Evolutionary conservation across 1,140 invertebrate species (phyloP).

Genomic region (Cherax destructor): DNA sequence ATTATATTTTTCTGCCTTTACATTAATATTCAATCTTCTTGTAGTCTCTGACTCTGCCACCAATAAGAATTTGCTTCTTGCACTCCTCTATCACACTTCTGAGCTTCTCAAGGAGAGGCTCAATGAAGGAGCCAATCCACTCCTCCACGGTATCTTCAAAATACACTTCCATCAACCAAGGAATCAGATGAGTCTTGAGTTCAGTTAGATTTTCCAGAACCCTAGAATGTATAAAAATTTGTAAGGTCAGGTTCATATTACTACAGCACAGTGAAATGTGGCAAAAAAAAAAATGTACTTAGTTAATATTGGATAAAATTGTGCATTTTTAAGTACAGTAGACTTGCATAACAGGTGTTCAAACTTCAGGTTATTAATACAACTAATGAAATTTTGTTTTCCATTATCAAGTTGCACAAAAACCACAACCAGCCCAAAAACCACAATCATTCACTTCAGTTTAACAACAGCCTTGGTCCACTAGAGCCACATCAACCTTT

Average conservation of each 20-base stretch:
- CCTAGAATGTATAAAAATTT: conserved; percentile 22
- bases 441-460: too few relatives aligned
- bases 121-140: conserved; percentile 74
- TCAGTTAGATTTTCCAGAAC: conserved; percentile 73
- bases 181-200: conserved; percentile 72
- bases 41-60: conserved; percentile 59
- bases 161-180: conserved; percentile 73
- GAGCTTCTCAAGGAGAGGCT: conserved; percentile 73
- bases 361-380: too few relatives aligned
- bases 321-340: background rate
- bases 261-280: background rate
- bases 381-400: too few relatives aligned
- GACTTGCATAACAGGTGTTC: too few relatives aligned
- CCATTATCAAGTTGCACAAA: too few relatives aligned
- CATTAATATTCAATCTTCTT: conserved; percentile 43
- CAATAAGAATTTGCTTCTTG: conserved; percentile 57
- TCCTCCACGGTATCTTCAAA: conserved; percentile 74
- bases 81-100: conserved; percentile 69
- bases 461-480: too few relatives aligned
- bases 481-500: too few relatives aligned
- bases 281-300: too few relatives aligned
- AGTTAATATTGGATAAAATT: too few relatives aligned
- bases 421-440: too few relatives aligned
- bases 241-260: background rate
- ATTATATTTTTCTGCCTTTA: background rate